A percentile compares a stretch with the other conserved stretches of the same genome.
phyloP scores from a whole-genome alignment of 2,113 vertebrate species.

The Plecturocebus donacophilus region DNA sequence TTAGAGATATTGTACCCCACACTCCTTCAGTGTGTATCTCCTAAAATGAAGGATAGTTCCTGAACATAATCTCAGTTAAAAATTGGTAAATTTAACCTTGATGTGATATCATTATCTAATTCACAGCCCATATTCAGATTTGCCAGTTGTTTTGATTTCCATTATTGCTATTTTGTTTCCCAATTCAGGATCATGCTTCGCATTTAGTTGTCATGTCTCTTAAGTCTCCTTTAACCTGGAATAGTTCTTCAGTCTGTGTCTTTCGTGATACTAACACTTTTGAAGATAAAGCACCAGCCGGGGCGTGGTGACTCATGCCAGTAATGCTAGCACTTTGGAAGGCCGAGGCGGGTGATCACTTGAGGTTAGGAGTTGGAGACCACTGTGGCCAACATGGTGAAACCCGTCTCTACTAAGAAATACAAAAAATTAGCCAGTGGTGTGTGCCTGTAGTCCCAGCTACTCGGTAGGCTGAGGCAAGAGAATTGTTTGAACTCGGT shows the following conservation, averaged over 20 bases:
- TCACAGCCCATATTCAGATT: neutral
- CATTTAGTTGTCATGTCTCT: neutral
- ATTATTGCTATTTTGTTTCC: neutral
- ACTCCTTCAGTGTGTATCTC: neutral
- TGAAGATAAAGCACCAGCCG: conserved; percentile 68
- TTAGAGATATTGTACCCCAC: neutral
- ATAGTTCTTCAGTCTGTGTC: neutral
- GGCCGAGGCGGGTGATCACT: no score
- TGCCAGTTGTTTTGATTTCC: neutral
- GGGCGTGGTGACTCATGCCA: no score
- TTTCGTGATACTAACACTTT: neutral
- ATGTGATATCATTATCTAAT: neutral
- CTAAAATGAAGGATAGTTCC: neutral
- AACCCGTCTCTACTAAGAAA: no score
- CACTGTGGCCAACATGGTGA: no score
- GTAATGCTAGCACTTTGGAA: no score
- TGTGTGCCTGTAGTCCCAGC: no score
- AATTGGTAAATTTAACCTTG: neutral
- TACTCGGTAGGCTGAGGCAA: no score
- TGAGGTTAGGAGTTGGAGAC: no score
- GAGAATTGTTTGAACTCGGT: no score
- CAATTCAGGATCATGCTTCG: neutral
- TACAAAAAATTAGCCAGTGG: no score
- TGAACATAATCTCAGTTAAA: neutral
- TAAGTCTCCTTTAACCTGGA: neutral